Evolutionary conservation across 1,140 invertebrate genomes (phyloP).

Genomic region (Drosophila asahinai): DNA sequence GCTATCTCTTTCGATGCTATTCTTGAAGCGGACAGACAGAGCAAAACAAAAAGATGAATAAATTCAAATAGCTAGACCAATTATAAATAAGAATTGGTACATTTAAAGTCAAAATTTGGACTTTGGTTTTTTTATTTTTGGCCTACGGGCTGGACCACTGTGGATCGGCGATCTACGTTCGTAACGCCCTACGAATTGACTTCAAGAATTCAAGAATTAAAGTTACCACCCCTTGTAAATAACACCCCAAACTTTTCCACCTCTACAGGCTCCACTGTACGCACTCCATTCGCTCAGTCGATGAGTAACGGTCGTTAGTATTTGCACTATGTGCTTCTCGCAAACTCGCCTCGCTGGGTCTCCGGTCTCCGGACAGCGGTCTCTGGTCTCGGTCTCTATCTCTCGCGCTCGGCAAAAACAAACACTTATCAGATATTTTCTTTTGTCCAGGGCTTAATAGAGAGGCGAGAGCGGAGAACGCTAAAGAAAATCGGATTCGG

Average conservation of each 20-base stretch:
- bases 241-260: neutral
- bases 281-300: slow-evolving; percentile 23
- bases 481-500: slow-evolving; percentile 50
- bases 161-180: no score
- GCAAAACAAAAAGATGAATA: no score
- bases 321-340: slow-evolving; percentile 37
- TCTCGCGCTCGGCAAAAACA: slow-evolving; percentile 61
- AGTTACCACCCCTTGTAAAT: fast-evolving
- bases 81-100: no score
- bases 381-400: slow-evolving; percentile 26
- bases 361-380: neutral
- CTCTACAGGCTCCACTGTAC: slow-evolving; percentile 12
- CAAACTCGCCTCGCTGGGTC: slow-evolving; percentile 15
- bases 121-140: no score
- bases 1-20: no score
- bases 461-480: slow-evolving; percentile 52
- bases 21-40: no score
- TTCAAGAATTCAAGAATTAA: neutral
- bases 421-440: slow-evolving; percentile 74
- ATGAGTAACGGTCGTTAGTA: slow-evolving; percentile 37
- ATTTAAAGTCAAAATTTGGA: no score
- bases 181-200: neutral
- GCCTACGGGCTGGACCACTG: no score
- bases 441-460: slow-evolving; percentile 67
- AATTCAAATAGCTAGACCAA: no score